A percentile compares a stretch with the other conserved stretches of the same genome.
Conservation (phyloP, 2,797 vertebrate genomes). For the Brotula barbata region DNA sequence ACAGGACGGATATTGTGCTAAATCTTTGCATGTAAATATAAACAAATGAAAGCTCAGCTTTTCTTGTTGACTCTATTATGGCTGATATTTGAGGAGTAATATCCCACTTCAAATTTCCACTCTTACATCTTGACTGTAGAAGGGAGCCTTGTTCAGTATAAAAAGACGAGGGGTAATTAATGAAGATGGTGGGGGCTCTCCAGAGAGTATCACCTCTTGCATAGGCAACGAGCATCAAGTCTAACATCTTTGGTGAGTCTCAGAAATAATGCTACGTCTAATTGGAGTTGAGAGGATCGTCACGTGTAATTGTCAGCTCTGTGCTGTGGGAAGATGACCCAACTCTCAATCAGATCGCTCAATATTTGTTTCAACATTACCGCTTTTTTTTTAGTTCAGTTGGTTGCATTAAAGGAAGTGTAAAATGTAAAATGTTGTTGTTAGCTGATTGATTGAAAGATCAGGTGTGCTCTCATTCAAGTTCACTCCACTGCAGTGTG, state of each 20-base stretch:
- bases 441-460: no score
- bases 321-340: neutral
- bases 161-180: conserved; percentile 64
- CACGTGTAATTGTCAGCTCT: no score
- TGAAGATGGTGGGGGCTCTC: conserved; percentile 50
- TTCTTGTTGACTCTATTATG: neutral
- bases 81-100: conserved; percentile 46
- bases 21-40: neutral
- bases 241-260: conserved; percentile 32
- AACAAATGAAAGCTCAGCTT: neutral
- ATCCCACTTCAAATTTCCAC: conserved; percentile 29
- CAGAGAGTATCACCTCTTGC: conserved; percentile 39
- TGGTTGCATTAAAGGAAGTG: no score
- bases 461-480: no score
- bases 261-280: conserved; percentile 40
- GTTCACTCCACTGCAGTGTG: no score
- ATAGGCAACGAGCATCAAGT: conserved; percentile 41
- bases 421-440: no score
- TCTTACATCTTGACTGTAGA: conserved; percentile 34
- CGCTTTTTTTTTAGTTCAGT: no score
- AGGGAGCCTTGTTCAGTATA: conserved; percentile 33
- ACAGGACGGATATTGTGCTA: neutral
- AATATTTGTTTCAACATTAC: no score
- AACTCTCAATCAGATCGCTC: no score
- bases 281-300: conserved; percentile 64